phyloP scores from a whole-genome alignment of 2,888 invertebrate genomes.

The Phengaris arion region DNA sequence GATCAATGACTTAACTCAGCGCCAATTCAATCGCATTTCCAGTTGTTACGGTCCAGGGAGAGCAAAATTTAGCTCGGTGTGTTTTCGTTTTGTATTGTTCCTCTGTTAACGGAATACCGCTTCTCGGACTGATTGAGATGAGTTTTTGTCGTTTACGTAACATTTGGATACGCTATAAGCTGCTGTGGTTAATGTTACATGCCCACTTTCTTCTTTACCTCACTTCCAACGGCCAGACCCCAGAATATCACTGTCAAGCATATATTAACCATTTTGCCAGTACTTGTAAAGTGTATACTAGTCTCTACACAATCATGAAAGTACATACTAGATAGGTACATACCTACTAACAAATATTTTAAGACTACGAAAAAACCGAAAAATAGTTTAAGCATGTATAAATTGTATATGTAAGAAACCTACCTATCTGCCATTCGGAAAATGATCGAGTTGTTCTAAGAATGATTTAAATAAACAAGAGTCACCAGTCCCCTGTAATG shows the following conservation, averaged over 20 bases:
- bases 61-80: slow-evolving; percentile 42
- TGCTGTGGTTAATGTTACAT: slow-evolving; percentile 1
- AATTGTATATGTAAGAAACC: no score
- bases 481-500: slow-evolving; percentile 9
- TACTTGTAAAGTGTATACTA: no score
- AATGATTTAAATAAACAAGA: slow-evolving; percentile 6
- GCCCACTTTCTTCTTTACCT: background rate
- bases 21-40: background rate
- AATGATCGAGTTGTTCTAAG: background rate
- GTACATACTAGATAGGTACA: no score
- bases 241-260: no score
- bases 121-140: slow-evolving; percentile 32
- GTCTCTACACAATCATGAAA: no score
- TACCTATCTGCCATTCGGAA: no score
- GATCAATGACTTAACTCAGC: background rate
- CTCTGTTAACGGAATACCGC: slow-evolving; percentile 35
- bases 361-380: no score
- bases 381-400: no score
- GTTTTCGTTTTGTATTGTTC: slow-evolving; percentile 44
- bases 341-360: no score
- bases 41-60: slow-evolving; percentile 49
- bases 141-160: slow-evolving; percentile 30
- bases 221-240: background rate
- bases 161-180: slow-evolving; percentile 18
- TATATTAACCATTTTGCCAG: no score